These are phyloP conservation scores for Heterocephalus glaber DNA, from an alignment of 2,113 vertebrate genomes.

Conservation along the genomic window DNA sequence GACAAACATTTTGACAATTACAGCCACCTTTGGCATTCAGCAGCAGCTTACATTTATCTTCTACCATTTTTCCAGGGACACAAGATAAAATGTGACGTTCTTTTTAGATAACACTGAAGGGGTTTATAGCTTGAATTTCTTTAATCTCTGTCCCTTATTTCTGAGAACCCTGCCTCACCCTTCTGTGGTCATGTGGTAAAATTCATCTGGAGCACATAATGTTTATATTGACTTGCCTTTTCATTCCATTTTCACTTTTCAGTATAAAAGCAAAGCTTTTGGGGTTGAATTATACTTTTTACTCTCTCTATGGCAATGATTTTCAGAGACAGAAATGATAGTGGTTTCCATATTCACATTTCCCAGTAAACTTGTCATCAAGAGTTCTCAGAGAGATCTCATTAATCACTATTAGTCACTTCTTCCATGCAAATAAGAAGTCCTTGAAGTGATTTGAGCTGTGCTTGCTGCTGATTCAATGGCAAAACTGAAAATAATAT, in stretches of 20 bases:
- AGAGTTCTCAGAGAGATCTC: conserved; percentile 23
- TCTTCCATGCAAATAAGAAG: conserved; percentile 58
- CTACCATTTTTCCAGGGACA: conserved; percentile 22
- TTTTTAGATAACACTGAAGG: conserved; percentile 23
- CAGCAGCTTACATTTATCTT: background rate
- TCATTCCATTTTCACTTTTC: conserved; percentile 63
- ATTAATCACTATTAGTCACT: conserved; percentile 60
- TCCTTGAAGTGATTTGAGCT: conserved; percentile 45
- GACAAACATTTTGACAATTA: background rate
- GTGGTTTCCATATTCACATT: conserved; percentile 60
- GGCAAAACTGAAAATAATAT: conserved; percentile 41
- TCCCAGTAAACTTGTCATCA: conserved; percentile 66
- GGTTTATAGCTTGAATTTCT: background rate
- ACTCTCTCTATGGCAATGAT: conserved; percentile 36
- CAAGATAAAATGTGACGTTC: background rate
- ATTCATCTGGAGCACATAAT: conserved; percentile 52
- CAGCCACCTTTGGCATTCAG: background rate
- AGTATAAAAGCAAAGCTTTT: conserved; percentile 54
- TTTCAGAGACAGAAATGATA: conserved; percentile 70
- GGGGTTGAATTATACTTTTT: conserved; percentile 8
- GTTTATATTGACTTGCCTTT: conserved; percentile 44
- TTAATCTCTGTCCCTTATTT: conserved; percentile 17
- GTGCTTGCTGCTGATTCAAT: background rate
- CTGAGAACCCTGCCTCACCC: conserved; percentile 13
- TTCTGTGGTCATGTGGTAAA: conserved; percentile 32